Evolutionary conservation across 2,888 invertebrate genomes (phyloP).

Genomic region (Tipula confusa): DNA sequence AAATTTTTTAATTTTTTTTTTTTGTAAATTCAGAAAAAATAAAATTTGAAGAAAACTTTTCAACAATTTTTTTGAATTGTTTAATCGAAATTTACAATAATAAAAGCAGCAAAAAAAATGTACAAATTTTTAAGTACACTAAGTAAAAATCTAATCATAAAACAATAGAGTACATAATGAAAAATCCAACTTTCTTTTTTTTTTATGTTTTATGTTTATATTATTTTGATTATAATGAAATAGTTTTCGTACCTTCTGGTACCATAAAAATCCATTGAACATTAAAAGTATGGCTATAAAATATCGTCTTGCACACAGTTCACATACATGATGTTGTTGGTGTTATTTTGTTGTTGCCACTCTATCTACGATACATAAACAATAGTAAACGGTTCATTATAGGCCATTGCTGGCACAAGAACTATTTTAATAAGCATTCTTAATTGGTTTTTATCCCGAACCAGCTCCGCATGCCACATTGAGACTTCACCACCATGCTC

Average conservation of each 20-base stretch:
- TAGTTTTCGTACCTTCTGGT: conserved; percentile 25
- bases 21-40: background rate
- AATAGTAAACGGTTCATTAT: no score
- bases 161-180: background rate
- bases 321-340: background rate
- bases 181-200: background rate
- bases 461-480: no score
- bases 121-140: conserved; percentile 9
- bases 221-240: conserved; percentile 32
- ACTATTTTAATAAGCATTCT: no score
- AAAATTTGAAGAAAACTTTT: background rate
- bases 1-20: no score
- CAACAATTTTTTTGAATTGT: conserved; percentile 5
- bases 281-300: conserved; percentile 12
- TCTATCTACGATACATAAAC: no score
- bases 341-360: no score
- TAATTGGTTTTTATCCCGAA: no score
- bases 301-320: conserved; percentile 25
- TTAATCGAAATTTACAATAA: conserved; percentile 16
- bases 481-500: no score
- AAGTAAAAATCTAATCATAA: conserved; percentile 6
- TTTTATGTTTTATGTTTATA: conserved; percentile 31
- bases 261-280: conserved; percentile 25
- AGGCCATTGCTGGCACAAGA: no score
- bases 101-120: background rate